Percentiles rank a stretch among this genome's conserved stretches.
phyloP scores from a whole-genome alignment of 1,140 invertebrate genomes.

The Chironomus tepperi region DNA sequence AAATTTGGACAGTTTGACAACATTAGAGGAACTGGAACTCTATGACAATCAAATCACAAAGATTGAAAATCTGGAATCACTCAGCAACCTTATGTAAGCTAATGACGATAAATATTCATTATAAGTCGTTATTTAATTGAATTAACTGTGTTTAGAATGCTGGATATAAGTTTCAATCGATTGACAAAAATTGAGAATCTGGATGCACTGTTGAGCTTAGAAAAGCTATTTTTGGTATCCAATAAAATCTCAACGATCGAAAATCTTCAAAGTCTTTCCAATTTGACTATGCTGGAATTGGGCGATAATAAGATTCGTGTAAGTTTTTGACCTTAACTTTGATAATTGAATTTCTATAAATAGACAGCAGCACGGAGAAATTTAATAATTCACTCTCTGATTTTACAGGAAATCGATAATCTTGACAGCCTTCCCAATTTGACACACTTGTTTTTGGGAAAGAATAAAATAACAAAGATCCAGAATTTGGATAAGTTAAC shows the following conservation, averaged over 20 bases:
- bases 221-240: conserved; percentile 84
- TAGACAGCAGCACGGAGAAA: not conserved
- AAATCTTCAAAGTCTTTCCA: conserved; percentile 73
- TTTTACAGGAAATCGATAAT: conserved; percentile 70
- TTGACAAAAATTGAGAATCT: conserved; percentile 84
- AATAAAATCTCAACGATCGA: conserved; percentile 91
- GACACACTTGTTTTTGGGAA: conserved; percentile 77
- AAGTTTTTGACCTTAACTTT: conserved; percentile 32
- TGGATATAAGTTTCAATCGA: conserved; percentile 97
- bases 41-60: conserved; percentile 93
- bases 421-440: conserved; percentile 65
- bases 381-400: conserved; percentile 23
- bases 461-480: conserved; percentile 92
- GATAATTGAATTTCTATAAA: conserved; percentile 27
- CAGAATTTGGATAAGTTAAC: conserved; percentile 72
- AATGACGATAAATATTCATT: not conserved
- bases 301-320: conserved; percentile 91
- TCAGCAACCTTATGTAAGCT: conserved; percentile 85
- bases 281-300: conserved; percentile 80
- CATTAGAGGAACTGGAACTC: conserved; percentile 79
- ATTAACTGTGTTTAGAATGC: conserved; percentile 49
- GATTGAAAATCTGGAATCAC: conserved; percentile 79
- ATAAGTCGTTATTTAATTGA: not conserved
- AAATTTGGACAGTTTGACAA: conserved; percentile 64
- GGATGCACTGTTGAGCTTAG: conserved; percentile 66